These are phyloP conservation scores for Bombus polaris DNA, from an alignment of 1,140 invertebrate species.

Conservation along the genomic window DNA sequence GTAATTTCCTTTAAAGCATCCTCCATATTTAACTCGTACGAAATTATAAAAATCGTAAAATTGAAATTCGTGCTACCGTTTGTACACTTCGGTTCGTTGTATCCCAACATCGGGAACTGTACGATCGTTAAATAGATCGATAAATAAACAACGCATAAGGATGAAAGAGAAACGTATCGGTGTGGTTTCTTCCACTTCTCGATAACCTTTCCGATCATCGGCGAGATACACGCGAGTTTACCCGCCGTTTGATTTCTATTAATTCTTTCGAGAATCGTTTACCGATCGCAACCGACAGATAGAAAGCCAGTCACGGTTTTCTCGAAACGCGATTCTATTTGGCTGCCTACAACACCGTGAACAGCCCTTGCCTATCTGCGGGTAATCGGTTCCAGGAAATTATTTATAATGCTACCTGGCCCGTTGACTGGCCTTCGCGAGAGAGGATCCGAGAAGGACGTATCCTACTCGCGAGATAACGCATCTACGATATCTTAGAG, in stretches of 20 bases:
- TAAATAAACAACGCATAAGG: no score
- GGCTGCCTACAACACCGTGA: neutral
- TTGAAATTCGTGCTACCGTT: no score
- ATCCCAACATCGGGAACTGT: no score
- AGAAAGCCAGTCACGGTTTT: neutral
- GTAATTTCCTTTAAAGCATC: no score
- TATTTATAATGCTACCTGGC: slow-evolving; percentile 33
- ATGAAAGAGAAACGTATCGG: no score
- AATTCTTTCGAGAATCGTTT: neutral
- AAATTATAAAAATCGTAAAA: no score
- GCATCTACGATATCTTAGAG: slow-evolving; percentile 3
- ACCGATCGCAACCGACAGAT: neutral
- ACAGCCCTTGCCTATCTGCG: slow-evolving; percentile 6
- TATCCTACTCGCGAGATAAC: slow-evolving; percentile 9
- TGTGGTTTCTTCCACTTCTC: no score
- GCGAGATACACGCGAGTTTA: no score
- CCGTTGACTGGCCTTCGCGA: neutral
- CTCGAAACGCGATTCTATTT: neutral
- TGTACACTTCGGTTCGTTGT: no score
- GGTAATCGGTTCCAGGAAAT: slow-evolving; percentile 45
- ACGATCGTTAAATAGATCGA: no score
- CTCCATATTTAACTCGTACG: no score
- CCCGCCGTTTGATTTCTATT: neutral
- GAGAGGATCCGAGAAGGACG: neutral
- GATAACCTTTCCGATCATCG: no score